Percentiles rank a stretch among this genome's conserved stretches.
phyloP scores from a whole-genome alignment of 2,888 invertebrate genomes.

The Thalpophila matura region DNA sequence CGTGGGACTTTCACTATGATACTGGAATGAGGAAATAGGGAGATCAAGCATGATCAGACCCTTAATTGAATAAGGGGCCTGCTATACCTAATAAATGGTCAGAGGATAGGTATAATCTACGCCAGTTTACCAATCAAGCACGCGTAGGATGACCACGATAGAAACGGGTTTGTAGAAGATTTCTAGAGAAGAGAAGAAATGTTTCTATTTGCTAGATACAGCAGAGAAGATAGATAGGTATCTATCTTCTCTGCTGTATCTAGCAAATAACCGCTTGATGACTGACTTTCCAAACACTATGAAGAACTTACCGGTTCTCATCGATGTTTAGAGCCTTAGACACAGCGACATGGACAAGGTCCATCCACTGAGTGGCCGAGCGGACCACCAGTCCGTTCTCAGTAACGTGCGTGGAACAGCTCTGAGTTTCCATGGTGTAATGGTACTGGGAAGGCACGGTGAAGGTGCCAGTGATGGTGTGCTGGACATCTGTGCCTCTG shows the following conservation, averaged over 20 bases:
- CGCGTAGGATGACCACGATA: no score
- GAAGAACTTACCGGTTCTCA: conserved; percentile 89
- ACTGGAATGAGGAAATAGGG: conserved; percentile 75
- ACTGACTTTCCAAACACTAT: background rate
- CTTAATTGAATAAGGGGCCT: no score
- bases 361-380: conserved; percentile 92
- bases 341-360: conserved; percentile 90
- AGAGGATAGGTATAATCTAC: no score
- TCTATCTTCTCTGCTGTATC: no score
- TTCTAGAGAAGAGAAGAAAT: no score
- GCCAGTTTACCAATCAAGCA: no score
- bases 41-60: background rate
- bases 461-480: conserved; percentile 90
- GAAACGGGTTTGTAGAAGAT: no score
- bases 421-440: conserved; percentile 94
- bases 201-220: no score
- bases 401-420: conserved; percentile 80
- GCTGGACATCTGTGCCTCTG: conserved; percentile 81
- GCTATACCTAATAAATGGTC: no score
- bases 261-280: no score
- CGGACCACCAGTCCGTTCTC: conserved; percentile 76
- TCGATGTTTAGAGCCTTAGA: conserved; percentile 89
- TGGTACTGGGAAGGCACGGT: conserved; percentile 93
- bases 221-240: no score
- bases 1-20: conserved; percentile 94